Evolutionary conservation across 2,113 vertebrate genomes (phyloP).

Genomic region (Notarius lentiginosus): DNA sequence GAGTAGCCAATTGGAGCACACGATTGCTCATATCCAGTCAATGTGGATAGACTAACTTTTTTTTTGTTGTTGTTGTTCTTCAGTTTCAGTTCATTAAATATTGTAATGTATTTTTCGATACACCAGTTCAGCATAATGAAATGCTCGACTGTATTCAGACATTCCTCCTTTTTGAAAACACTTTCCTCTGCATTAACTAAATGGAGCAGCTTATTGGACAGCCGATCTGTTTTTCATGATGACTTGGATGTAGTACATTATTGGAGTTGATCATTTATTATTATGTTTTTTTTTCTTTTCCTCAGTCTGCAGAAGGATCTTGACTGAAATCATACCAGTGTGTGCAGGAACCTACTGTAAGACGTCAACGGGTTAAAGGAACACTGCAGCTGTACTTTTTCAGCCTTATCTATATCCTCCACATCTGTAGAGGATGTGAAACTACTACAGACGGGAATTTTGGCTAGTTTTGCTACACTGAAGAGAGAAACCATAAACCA

Average conservation of each 20-base stretch:
- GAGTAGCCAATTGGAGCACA: too few species aligned
- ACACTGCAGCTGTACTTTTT: not conserved
- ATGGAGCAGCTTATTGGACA: too few species aligned
- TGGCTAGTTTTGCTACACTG: not conserved
- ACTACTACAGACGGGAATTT: not conserved
- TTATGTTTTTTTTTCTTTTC: not conserved
- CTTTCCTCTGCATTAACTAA: too few species aligned
- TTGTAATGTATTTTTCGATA: not conserved
- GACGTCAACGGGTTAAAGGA: not conserved
- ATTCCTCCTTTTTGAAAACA: too few species aligned
- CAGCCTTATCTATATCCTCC: not conserved
- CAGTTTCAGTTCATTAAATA: not conserved
- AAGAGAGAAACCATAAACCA: not conserved
- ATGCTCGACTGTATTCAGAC: not conserved
- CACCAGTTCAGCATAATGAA: not conserved
- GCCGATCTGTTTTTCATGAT: not conserved
- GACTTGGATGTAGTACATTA: not conserved
- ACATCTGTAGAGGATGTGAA: not conserved
- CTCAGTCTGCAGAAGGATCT: constrained; percentile 70
- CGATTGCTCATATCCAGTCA: too few species aligned
- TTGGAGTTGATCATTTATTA: not conserved
- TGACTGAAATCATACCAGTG: constrained; percentile 26
- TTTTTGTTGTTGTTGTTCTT: too few species aligned
- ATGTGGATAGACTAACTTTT: too few species aligned
- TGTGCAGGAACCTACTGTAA: not conserved